Conservation (phyloP, 2,113 vertebrate genomes). For the Lamprotornis superbus region DNA sequence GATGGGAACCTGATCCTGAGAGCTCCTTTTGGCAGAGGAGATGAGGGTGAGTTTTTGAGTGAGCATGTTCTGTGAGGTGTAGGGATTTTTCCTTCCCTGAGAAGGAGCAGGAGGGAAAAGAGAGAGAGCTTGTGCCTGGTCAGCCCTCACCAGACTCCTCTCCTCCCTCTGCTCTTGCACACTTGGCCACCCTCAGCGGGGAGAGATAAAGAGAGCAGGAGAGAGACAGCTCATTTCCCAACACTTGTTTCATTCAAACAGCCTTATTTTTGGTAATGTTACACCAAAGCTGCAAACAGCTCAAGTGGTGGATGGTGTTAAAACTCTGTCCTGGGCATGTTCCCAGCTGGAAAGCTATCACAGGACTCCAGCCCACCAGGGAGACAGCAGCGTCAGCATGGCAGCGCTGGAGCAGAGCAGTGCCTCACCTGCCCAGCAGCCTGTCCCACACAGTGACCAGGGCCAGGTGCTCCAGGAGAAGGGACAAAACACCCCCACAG, state of each 20-base stretch:
- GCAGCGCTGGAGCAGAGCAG: background rate
- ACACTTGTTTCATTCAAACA: constrained; percentile 37
- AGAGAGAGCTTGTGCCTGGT: background rate
- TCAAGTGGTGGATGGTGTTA: constrained; percentile 1
- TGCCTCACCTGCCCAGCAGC: background rate
- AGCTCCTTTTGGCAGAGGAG: background rate
- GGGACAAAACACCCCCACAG: background rate
- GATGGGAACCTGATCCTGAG: background rate
- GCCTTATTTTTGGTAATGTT: constrained; percentile 23
- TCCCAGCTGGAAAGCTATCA: constrained; percentile 57
- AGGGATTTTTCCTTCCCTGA: background rate
- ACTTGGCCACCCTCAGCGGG: accelerated
- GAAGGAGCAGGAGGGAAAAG: background rate
- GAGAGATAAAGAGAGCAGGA: background rate
- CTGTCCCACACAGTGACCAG: background rate
- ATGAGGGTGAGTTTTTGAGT: background rate
- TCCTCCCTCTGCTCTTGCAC: background rate
- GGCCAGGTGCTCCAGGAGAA: background rate
- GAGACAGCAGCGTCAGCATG: background rate
- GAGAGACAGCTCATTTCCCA: background rate
- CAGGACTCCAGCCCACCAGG: background rate
- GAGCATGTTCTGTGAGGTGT: background rate
- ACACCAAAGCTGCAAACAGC: background rate
- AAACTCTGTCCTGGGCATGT: constrained; percentile 37
- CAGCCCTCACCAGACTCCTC: background rate